phyloP scores from a whole-genome alignment of 2,797 vertebrate genomes.

The Dermochelys coriacea region DNA sequence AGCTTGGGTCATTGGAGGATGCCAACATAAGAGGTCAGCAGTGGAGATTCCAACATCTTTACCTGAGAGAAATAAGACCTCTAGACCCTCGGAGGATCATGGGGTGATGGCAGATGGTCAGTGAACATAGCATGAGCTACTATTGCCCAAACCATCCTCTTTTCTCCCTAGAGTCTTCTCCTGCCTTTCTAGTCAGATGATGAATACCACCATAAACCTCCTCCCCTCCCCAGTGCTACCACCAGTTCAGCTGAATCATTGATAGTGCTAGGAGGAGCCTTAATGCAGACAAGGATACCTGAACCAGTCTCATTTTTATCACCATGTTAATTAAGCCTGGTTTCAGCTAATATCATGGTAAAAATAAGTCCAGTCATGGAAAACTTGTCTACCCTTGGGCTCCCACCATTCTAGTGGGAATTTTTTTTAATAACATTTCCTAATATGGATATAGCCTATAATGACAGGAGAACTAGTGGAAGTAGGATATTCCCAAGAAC shows the following conservation, averaged over 20 bases:
- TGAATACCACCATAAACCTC: neutral
- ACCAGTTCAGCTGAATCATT: slow-evolving; percentile 5
- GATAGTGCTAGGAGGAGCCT: neutral
- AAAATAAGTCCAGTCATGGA: slow-evolving; percentile 24
- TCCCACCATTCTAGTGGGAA: neutral
- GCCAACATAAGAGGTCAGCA: neutral
- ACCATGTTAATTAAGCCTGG: slow-evolving; percentile 32
- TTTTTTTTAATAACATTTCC: slow-evolving; percentile 3
- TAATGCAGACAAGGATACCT: slow-evolving; percentile 2
- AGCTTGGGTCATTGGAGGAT: neutral
- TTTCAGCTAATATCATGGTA: neutral
- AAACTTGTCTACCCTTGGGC: neutral
- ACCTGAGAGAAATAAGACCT: neutral
- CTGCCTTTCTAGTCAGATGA: neutral
- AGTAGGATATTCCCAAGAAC: neutral
- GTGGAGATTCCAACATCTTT: neutral
- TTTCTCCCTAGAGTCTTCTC: neutral
- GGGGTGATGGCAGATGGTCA: neutral
- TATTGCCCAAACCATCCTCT: neutral
- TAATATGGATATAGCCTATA: neutral
- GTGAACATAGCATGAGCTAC: neutral
- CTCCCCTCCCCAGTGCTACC: neutral
- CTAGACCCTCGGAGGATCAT: neutral
- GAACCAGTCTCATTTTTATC: slow-evolving; percentile 10
- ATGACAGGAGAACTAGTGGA: neutral